Percentiles rank a stretch among this genome's conserved stretches.
phyloP scores from a whole-genome alignment of 2,888 invertebrate genomes.

The Cephus rjabovi region DNA sequence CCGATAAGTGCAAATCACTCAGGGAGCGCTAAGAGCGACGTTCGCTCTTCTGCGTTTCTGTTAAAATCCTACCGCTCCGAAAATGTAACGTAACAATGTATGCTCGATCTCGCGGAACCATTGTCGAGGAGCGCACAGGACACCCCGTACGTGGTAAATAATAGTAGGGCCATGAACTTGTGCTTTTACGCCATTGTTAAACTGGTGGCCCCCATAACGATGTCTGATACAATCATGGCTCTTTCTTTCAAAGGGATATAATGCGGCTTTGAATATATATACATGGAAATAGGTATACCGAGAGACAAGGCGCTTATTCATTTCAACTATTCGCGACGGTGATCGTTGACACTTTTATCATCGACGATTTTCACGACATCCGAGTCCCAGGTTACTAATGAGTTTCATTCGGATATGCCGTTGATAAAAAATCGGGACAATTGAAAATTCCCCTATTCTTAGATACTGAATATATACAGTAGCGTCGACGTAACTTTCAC shows the following conservation, averaged over 20 bases:
- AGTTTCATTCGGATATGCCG: background rate
- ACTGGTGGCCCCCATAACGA: constrained; percentile 23
- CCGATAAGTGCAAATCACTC: constrained; percentile 59
- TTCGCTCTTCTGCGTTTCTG: constrained; percentile 7
- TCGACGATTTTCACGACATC: background rate
- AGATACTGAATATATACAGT: background rate
- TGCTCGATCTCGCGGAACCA: constrained; percentile 50
- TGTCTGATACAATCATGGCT: constrained; percentile 14
- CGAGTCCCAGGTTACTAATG: background rate
- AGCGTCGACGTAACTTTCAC: background rate
- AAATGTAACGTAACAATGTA: constrained; percentile 50
- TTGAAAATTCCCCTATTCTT: background rate
- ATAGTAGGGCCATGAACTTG: constrained; percentile 59
- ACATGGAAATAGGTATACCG: background rate
- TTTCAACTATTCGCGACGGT: background rate
- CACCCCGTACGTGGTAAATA: constrained; percentile 52
- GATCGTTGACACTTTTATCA: background rate
- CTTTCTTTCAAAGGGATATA: constrained; percentile 27
- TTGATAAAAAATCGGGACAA: background rate
- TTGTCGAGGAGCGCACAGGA: constrained; percentile 36
- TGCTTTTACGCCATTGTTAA: constrained; percentile 50
- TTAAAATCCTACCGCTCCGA: constrained; percentile 8
- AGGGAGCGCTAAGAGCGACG: constrained; percentile 27
- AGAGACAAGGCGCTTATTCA: background rate
- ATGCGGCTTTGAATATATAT: constrained; percentile 27